These are phyloP conservation scores for Shargacucullia verbasci DNA, from an alignment of 2,888 invertebrate genomes.

Conservation along the genomic window DNA sequence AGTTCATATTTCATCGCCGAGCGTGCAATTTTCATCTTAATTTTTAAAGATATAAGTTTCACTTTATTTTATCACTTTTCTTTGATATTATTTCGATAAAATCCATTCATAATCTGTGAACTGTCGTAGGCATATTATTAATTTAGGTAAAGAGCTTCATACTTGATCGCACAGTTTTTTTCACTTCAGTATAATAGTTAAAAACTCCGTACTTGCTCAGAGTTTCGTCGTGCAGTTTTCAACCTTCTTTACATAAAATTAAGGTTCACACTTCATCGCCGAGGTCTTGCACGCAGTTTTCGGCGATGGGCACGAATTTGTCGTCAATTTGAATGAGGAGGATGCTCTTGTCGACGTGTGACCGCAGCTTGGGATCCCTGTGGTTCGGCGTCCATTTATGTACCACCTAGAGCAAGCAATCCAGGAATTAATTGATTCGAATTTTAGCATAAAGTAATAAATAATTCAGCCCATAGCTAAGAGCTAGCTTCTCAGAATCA, in stretches of 20 bases:
- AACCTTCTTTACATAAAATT: not conserved
- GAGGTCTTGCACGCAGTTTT: constrained; percentile 94
- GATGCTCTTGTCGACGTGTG: constrained; percentile 97
- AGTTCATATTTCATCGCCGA: constrained; percentile 1
- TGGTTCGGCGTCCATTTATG: constrained; percentile 98
- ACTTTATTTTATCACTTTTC: constrained; percentile 13
- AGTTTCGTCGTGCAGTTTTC: constrained; percentile 17
- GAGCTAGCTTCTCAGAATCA: too few relatives aligned
- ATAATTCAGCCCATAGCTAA: too few relatives aligned
- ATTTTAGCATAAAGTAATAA: too few relatives aligned
- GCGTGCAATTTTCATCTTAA: constrained; percentile 16
- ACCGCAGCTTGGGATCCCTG: constrained; percentile 95
- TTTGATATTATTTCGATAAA: constrained; percentile 20
- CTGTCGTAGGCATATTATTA: too few relatives aligned
- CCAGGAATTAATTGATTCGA: not conserved
- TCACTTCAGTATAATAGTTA: constrained; percentile 10
- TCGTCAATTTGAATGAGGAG: constrained; percentile 97
- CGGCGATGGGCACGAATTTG: constrained; percentile 97
- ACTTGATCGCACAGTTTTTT: not conserved
- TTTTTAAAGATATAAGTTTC: constrained; percentile 6
- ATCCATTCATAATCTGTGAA: constrained; percentile 1
- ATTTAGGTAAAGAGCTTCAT: too few relatives aligned
- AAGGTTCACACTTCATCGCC: constrained; percentile 90
- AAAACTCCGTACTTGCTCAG: constrained; percentile 19
- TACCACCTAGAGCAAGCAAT: constrained; percentile 90